A percentile compares a stretch with the other conserved stretches of the same genome.
Conservation (phyloP, 2,888 invertebrate genomes). For the Sphinx pinastri region DNA sequence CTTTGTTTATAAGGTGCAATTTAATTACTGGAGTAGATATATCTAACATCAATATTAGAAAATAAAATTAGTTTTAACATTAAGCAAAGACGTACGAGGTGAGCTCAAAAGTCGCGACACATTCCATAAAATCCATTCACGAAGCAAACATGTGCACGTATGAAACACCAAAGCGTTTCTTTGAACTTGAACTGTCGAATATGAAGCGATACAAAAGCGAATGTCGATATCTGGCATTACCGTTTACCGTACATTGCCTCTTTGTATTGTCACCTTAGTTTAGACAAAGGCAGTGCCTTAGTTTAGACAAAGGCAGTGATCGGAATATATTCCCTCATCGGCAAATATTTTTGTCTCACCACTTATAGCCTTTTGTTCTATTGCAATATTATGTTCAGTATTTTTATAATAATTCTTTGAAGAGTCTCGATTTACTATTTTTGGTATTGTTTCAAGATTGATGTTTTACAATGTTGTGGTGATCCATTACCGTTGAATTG, state of each 20-base stretch:
- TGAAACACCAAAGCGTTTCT: conserved; percentile 1
- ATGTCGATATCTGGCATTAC: conserved; percentile 11
- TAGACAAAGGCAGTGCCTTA: conserved; percentile 12
- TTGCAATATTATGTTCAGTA: not conserved
- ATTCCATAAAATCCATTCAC: not conserved
- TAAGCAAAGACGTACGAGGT: not conserved
- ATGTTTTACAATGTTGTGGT: not conserved
- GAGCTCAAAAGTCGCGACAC: not conserved
- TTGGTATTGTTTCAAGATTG: not conserved
- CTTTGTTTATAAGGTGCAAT: no score
- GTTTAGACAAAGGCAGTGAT: conserved; percentile 11
- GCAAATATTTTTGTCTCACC: not conserved
- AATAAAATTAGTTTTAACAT: no score
- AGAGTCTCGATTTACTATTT: not conserved
- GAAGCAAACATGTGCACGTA: not conserved
- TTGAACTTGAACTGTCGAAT: conserved; percentile 19
- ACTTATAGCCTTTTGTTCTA: not conserved
- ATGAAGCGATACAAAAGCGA: conserved; percentile 11
- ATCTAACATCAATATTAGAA: no score
- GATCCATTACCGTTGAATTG: not conserved
- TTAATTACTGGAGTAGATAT: no score
- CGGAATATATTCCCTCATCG: not conserved
- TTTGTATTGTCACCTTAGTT: conserved; percentile 8
- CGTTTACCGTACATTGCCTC: not conserved
- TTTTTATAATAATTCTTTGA: not conserved